A percentile compares a stretch with the other conserved stretches of the same genome.
Conservation (phyloP, 2,888 invertebrate species). For the Petrolisthes cinctipes region DNA sequence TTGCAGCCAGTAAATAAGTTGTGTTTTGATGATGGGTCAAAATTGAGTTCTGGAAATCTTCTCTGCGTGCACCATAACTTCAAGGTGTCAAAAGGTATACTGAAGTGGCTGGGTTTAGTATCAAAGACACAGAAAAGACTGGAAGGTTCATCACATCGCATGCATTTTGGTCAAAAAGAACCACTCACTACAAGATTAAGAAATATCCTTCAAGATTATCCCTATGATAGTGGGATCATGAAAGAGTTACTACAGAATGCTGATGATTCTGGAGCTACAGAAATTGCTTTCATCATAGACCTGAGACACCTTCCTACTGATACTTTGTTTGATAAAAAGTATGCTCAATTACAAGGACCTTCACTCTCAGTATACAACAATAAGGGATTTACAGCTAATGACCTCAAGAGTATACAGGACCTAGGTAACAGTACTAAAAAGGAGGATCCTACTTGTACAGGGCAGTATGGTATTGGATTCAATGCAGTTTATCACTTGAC, state of each 20-base stretch:
- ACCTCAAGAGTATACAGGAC: slow-evolving; percentile 38
- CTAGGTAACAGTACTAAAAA: slow-evolving; percentile 41
- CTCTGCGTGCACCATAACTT: slow-evolving; percentile 21
- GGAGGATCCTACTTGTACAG: slow-evolving; percentile 40
- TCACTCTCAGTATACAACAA: slow-evolving; percentile 49
- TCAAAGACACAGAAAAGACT: slow-evolving; percentile 36
- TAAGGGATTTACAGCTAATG: slow-evolving; percentile 34
- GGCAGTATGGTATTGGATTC: slow-evolving; percentile 51
- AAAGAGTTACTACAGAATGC: slow-evolving; percentile 51
- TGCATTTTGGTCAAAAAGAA: slow-evolving; percentile 48
- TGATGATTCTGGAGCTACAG: slow-evolving; percentile 47
- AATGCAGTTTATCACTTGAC: slow-evolving; percentile 51
- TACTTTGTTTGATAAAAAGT: slow-evolving; percentile 30
- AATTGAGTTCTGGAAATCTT: slow-evolving; percentile 24
- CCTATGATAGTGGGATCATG: slow-evolving; percentile 43
- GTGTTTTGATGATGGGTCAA: slow-evolving; percentile 27
- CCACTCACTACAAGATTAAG: slow-evolving; percentile 34
- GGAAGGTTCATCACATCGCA: slow-evolving; percentile 18
- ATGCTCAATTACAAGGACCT: slow-evolving; percentile 39
- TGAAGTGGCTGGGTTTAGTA: slow-evolving; percentile 29
- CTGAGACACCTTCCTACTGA: slow-evolving; percentile 26
- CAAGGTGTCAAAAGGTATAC: slow-evolving; percentile 14
- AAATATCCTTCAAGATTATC: slow-evolving; percentile 42
- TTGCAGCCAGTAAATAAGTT: slow-evolving; percentile 12
- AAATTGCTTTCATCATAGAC: slow-evolving; percentile 35